A percentile compares a stretch with the other conserved stretches of the same genome.
Conservation (phyloP, 2,113 vertebrate genomes). For the Oriolus oriolus region DNA sequence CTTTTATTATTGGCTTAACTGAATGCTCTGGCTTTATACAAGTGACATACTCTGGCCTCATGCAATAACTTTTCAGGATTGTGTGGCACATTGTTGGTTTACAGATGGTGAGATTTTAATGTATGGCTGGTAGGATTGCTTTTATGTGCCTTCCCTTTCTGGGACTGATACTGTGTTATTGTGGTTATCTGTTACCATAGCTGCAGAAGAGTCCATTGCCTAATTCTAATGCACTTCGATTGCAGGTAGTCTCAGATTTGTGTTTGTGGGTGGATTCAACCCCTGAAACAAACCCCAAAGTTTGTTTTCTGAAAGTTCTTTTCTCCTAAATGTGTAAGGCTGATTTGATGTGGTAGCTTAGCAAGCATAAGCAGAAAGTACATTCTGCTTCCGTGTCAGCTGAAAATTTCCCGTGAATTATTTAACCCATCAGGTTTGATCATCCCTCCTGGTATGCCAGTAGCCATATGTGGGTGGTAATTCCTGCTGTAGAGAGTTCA, state of each 20-base stretch:
- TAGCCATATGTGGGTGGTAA: neutral
- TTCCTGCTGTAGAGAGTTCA: neutral
- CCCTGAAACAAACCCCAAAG: neutral
- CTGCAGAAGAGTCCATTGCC: neutral
- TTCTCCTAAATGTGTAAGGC: neutral
- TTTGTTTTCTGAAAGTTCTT: neutral
- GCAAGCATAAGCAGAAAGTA: neutral
- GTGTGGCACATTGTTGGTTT: neutral
- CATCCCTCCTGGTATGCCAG: neutral
- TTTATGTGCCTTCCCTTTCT: neutral
- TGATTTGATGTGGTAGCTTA: neutral
- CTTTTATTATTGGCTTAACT: neutral
- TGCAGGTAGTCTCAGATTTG: neutral
- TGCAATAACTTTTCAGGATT: neutral
- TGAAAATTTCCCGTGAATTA: neutral
- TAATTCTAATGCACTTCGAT: neutral
- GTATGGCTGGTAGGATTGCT: neutral
- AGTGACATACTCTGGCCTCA: neutral
- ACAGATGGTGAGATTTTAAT: neutral
- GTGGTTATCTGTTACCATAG: neutral
- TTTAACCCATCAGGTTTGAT: neutral
- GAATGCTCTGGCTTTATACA: neutral
- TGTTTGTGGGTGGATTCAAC: neutral
- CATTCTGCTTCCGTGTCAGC: fast-evolving
- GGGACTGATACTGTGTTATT: neutral